Evolutionary conservation across 2,888 invertebrate species (phyloP).

Genomic region (Sceliomorpha sp.): DNA sequence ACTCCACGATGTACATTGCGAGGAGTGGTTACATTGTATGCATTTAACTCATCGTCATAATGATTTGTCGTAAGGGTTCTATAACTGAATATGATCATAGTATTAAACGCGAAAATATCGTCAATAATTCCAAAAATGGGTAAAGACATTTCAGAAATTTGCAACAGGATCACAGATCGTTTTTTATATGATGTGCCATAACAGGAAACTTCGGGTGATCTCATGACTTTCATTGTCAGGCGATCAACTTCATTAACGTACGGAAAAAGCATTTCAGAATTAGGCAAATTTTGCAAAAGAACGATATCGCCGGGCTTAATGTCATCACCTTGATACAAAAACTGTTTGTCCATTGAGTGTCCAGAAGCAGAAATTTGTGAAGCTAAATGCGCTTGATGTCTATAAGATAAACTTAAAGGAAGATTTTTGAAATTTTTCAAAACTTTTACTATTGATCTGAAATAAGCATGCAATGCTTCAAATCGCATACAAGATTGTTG

Average conservation of each 20-base stretch:
- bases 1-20: slow-evolving; percentile 3
- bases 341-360: slow-evolving; percentile 32
- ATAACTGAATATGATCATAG: slow-evolving; percentile 22
- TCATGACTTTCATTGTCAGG: slow-evolving; percentile 13
- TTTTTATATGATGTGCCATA: slow-evolving; percentile 26
- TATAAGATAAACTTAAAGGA: slow-evolving; percentile 42
- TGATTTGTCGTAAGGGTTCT: slow-evolving; percentile 20
- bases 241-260: slow-evolving; percentile 17
- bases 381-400: slow-evolving; percentile 50
- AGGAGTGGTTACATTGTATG: slow-evolving; percentile 26
- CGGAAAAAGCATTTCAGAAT: slow-evolving; percentile 14
- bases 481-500: slow-evolving; percentile 57
- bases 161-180: slow-evolving; percentile 26
- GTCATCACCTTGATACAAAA: slow-evolving; percentile 39
- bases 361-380: slow-evolving; percentile 27
- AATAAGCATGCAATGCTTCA: slow-evolving; percentile 52
- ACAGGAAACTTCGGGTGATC: slow-evolving; percentile 17
- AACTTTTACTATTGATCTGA: slow-evolving; percentile 48
- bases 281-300: slow-evolving; percentile 32
- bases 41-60: slow-evolving; percentile 40
- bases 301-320: slow-evolving; percentile 35
- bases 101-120: slow-evolving; percentile 35
- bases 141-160: slow-evolving; percentile 12
- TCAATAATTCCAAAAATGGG: slow-evolving; percentile 40
- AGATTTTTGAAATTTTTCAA: slow-evolving; percentile 58